Percentiles rank a stretch among this genome's conserved stretches.
phyloP scores from a whole-genome alignment of 2,888 invertebrate species.

The Amphipoea oculea region DNA sequence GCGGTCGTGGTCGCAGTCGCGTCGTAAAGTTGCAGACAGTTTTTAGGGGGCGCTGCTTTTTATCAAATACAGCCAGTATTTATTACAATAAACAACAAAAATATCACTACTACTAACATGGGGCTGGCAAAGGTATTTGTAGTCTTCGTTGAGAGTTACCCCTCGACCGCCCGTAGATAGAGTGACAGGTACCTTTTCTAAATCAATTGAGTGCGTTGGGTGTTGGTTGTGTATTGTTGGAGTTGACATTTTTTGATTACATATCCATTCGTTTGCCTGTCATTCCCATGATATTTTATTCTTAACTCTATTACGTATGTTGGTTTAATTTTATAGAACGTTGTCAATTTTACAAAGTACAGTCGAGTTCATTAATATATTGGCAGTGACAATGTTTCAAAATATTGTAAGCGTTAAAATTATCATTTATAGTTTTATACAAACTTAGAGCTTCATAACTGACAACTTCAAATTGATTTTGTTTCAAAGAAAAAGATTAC shows the following conservation, averaged over 20 bases:
- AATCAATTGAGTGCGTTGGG: neutral
- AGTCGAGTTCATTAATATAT: too few species aligned
- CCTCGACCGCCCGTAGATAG: slow-evolving; percentile 23
- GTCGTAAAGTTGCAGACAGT: neutral
- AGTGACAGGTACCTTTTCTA: slow-evolving; percentile 24
- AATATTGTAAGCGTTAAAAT: too few species aligned
- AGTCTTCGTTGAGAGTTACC: slow-evolving; percentile 8
- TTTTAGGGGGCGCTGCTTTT: neutral
- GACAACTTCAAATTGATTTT: too few species aligned
- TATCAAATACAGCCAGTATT: neutral
- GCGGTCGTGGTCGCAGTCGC: too few species aligned
- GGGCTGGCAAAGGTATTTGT: neutral
- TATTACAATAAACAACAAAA: neutral
- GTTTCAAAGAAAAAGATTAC: too few species aligned
- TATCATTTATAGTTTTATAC: too few species aligned
- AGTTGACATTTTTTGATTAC: slow-evolving; percentile 30
- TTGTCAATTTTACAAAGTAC: neutral
- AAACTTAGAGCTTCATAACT: too few species aligned
- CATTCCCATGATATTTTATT: neutral
- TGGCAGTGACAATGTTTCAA: too few species aligned
- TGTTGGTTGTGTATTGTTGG: neutral
- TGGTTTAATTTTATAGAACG: neutral
- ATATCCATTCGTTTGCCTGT: neutral
- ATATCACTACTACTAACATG: neutral
- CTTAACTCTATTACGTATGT: too few species aligned